phyloP scores from a whole-genome alignment of 92 coral and sea anemone species.

The Heliopora coerulea region DNA sequence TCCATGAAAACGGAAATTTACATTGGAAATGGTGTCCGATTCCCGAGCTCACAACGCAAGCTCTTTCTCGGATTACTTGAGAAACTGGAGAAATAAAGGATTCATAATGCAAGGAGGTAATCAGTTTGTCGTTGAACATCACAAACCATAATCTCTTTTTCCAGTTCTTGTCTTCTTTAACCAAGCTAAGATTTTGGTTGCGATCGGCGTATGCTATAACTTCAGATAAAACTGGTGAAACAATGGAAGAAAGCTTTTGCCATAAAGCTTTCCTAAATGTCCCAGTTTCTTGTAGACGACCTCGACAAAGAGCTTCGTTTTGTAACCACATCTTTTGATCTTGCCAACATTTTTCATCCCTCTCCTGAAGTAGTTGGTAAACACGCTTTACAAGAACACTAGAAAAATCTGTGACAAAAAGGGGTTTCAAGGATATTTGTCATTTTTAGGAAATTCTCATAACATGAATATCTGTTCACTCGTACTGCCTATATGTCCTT shows the following conservation, averaged over 20 bases:
- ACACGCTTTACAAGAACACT: constrained; percentile 61
- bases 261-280: constrained; percentile 85
- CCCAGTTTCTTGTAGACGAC: constrained; percentile 77
- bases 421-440: too few species aligned
- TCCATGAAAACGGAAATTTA: constrained; percentile 78
- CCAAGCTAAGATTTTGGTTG: constrained; percentile 66
- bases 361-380: constrained; percentile 60
- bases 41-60: constrained; percentile 67
- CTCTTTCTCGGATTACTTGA: constrained; percentile 61
- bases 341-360: constrained; percentile 54
- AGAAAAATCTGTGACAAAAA: constrained; percentile 41
- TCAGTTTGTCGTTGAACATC: constrained; percentile 47
- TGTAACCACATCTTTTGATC: constrained; percentile 66
- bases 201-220: constrained; percentile 68
- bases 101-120: constrained; percentile 61
- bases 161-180: constrained; percentile 48
- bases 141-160: constrained; percentile 59
- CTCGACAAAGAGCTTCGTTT: constrained; percentile 67
- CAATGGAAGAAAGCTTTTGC: constrained; percentile 74
- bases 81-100: constrained; percentile 57
- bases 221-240: constrained; percentile 74
- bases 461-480: too few species aligned
- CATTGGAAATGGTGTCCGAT: constrained; percentile 62
- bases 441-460: too few species aligned
- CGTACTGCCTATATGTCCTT: too few species aligned